Conservation (phyloP, 2,888 invertebrate genomes). For the Athalia cordata region DNA sequence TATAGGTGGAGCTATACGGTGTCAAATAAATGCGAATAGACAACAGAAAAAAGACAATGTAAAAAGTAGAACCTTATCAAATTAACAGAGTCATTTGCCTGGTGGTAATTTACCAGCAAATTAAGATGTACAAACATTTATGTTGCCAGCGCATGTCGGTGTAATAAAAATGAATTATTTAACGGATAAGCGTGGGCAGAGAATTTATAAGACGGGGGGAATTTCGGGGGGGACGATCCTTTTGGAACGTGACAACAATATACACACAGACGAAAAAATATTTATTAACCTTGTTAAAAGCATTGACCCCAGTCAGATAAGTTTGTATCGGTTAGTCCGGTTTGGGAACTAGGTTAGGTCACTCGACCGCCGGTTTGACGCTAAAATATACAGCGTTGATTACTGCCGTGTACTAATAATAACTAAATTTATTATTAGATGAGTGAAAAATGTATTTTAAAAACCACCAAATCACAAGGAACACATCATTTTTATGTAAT, state of each 20-base stretch:
- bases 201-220: neutral
- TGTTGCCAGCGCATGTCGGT: constrained; percentile 27
- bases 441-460: constrained; percentile 28
- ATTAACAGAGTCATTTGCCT: too few species aligned
- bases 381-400: constrained; percentile 45
- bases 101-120: too few species aligned
- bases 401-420: constrained; percentile 29
- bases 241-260: constrained; percentile 42
- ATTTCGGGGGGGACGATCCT: neutral
- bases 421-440: constrained; percentile 32
- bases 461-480: constrained; percentile 23
- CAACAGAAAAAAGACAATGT: too few species aligned
- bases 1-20: too few species aligned
- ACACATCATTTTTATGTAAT: constrained; percentile 54
- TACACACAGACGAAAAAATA: constrained; percentile 24
- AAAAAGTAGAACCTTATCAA: too few species aligned
- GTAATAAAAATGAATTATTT: constrained; percentile 15
- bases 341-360: constrained; percentile 53
- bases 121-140: neutral
- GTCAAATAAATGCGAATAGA: too few species aligned
- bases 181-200: neutral
- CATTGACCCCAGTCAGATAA: constrained; percentile 40
- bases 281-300: constrained; percentile 46
- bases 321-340: constrained; percentile 28
- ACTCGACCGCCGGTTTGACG: constrained; percentile 52